A percentile compares a stretch with the other conserved stretches of the same genome.
Conservation (phyloP, 1,140 invertebrate genomes). For the Eumaeus atala region DNA sequence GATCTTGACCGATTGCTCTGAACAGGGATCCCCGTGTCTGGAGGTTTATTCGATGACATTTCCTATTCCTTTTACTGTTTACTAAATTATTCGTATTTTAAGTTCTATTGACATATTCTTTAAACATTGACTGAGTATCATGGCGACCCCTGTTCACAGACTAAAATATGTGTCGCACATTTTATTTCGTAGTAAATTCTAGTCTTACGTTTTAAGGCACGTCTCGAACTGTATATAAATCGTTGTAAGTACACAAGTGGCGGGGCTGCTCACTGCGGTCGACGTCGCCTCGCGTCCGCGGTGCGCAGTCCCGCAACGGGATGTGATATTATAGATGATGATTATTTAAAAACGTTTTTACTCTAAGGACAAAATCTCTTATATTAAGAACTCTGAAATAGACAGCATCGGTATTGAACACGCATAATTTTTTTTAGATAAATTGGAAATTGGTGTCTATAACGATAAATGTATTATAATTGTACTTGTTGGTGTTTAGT, state of each 20-base stretch:
- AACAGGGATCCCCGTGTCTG: conserved; percentile 24
- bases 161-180: conserved; percentile 34
- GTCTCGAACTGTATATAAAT: conserved; percentile 61
- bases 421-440: conserved; percentile 47
- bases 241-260: conserved; percentile 49
- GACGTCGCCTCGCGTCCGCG: conserved; percentile 29
- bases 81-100: conserved; percentile 12
- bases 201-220: conserved; percentile 68
- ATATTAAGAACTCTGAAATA: conserved; percentile 40
- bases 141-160: conserved; percentile 29
- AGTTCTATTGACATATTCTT: conserved; percentile 20
- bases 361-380: conserved; percentile 61
- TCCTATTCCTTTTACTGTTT: conserved; percentile 16
- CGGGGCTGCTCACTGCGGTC: conserved; percentile 45
- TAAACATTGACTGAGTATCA: conserved; percentile 22
- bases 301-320: conserved; percentile 51
- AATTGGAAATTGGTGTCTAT: conserved; percentile 60
- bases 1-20: conserved; percentile 16
- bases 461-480: conserved; percentile 37
- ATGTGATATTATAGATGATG: conserved; percentile 50
- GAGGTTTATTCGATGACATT: conserved; percentile 10
- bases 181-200: conserved; percentile 67
- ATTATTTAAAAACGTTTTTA: conserved; percentile 40
- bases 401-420: conserved; percentile 29
- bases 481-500: conserved; percentile 34